Evolutionary conservation across 2,113 vertebrate species (phyloP), one percentile per base, ranked within the genome.

Genomic region (Hydrolagus affinis): DNA sequence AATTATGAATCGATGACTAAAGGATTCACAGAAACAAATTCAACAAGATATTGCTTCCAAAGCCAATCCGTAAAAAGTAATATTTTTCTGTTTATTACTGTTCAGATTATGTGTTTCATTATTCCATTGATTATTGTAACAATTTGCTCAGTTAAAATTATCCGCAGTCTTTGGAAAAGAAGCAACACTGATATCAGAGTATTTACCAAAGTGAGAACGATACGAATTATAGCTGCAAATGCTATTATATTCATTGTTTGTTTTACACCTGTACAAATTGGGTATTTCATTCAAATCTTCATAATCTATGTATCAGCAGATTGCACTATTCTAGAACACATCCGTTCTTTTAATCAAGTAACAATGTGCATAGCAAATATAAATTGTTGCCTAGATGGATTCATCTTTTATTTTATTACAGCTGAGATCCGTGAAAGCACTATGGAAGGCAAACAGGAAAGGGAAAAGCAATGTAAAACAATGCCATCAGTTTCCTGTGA

Each of bases 121-220:
- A 23, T 78, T 6, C 76, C 44, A 62, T 59, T 78, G 44, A 60
- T 59, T 59, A 78, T 14, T 60, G 76, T 78, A 23, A 28, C 21
- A 4, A 23, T 62, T 78, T 78, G 76, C 76, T 78, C 76, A 25
- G 11, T 62, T 25, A 21, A 15, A 78, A 59, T 62, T 78, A 25
- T 78, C n/a, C 57, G 17, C 12, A 28, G 11, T 15, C 76, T 78
- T 78, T 23, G 4, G n/a, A 44, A 62, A 86, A 90, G 89, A 62
- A 59, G n/a, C 57, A 78, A 25, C 4, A 15, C 56, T 23, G 25
- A n/a, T 62, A 4, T 12, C 59, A 14, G 21, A 23, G 76, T 0
- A 0, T 62, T 78, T 62, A 62, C 1, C 57, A 78, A n/a, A 62
- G 28, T 4, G n/a, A 62, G 23, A 62, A 62, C 57, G 28, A 25